Conservation (phyloP, 2,797 vertebrate genomes). For the Lepilemur ruficaudatus region DNA sequence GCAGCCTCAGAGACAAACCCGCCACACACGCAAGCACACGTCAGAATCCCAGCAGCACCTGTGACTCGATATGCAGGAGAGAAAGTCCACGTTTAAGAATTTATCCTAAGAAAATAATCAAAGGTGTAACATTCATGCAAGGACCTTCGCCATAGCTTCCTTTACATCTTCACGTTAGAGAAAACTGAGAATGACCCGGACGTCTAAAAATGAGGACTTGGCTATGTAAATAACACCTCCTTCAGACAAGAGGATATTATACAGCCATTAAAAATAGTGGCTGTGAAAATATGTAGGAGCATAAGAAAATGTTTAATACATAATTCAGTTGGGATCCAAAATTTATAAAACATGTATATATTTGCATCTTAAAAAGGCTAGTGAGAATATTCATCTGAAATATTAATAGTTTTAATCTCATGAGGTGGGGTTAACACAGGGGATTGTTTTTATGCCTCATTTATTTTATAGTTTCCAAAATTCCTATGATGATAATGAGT, state of each 20-base stretch:
- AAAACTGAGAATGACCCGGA: not conserved
- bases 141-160: accelerated
- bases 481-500: not conserved
- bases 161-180: accelerated
- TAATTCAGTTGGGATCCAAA: not conserved
- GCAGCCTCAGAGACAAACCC: not conserved
- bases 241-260: not conserved
- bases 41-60: accelerated
- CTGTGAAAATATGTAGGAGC: not conserved
- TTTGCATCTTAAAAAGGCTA: slow-evolving; percentile 26
- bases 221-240: not conserved
- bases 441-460: not conserved
- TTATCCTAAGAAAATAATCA: not conserved
- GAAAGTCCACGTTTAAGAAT: not conserved
- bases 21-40: accelerated
- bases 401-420: not conserved
- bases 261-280: not conserved
- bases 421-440: not conserved
- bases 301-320: not conserved
- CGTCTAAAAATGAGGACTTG: not conserved
- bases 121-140: accelerated
- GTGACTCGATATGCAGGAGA: accelerated
- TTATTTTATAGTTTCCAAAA: not conserved
- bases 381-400: not conserved
- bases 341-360: not conserved